These are phyloP conservation scores for Microplitis demolitor DNA, from an alignment of 1,140 invertebrate genomes.

Conservation along the genomic window DNA sequence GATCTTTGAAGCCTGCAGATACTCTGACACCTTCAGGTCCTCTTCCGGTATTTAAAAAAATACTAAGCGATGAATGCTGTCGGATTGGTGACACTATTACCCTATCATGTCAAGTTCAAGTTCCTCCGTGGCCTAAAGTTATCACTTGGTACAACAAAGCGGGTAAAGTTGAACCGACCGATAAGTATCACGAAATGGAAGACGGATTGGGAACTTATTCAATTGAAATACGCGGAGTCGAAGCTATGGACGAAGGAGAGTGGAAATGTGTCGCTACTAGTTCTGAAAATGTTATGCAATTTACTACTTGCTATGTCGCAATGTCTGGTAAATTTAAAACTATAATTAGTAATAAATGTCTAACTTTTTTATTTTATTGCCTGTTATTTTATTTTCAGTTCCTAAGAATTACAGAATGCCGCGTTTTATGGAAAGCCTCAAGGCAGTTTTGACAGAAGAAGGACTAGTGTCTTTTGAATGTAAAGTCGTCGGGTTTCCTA, in stretches of 20 bases:
- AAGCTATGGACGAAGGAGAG: conserved; percentile 81
- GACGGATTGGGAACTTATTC: conserved; percentile 81
- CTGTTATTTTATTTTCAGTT: conserved; percentile 62
- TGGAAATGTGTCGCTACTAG: conserved; percentile 87
- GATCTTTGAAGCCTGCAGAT: conserved; percentile 66
- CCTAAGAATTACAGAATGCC: conserved; percentile 89
- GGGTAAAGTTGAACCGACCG: conserved; percentile 70
- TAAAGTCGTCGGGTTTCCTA: conserved; percentile 89
- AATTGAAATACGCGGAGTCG: conserved; percentile 73
- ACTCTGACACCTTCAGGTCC: conserved; percentile 64
- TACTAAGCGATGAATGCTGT: conserved; percentile 72
- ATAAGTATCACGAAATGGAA: conserved; percentile 73
- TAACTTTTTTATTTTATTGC: background rate
- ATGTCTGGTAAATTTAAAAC: conserved; percentile 69
- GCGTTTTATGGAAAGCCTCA: conserved; percentile 85
- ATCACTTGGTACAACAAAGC: conserved; percentile 85
- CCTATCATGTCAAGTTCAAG: conserved; percentile 76
- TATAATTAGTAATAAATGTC: background rate
- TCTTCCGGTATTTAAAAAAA: conserved; percentile 75
- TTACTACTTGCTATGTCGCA: conserved; percentile 71
- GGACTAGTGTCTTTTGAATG: conserved; percentile 91
- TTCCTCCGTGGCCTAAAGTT: conserved; percentile 80
- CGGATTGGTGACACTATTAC: conserved; percentile 76
- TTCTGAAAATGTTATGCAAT: conserved; percentile 71
- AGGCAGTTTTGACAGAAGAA: conserved; percentile 87